Evolutionary conservation across 2,888 invertebrate genomes (phyloP), one percentile per base, ranked within the genome.

Genomic region (Neocrepidodera transversa): DNA sequence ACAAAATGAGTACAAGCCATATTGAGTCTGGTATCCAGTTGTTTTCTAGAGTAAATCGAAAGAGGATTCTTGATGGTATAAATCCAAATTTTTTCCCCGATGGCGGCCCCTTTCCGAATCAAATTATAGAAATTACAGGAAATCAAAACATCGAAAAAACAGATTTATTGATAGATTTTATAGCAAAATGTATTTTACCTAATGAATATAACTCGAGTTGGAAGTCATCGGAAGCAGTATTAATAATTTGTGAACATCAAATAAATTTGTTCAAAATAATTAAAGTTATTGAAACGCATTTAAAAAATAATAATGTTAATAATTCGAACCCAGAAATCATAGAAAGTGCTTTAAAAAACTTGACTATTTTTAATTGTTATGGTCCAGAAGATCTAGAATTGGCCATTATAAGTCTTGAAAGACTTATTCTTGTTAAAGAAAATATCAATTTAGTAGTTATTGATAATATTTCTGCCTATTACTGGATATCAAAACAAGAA

Each of bases 21-120:
- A 59, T 74, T 18, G 74, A 74, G 66, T 72, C 73, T n/a, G 74
- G 74, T 1, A 68, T 71, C 8, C 73, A 74, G 45, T 60, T 74
- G 17, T 72, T 74, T 53, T 68, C 70, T n/a, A 63, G 74, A 63
- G 58, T 74, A 13, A 67, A 64, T 10, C 60, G 55, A 11, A 64
- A 65, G 47, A 60, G 58, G 7, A 53, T 47, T 45, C 58, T 74
- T 45, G 60, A 60, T 26, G 68, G 67, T 6, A 67, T 75, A 23
- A 71, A 72, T 59, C 58, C 66, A 2, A 55, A 56, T 45, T 52
- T 73, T 18, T 73, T 75, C 50, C 68, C 66, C 1, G 51, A 69
- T 7, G 70, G 70, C 14, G 70, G 68, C 4, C 70, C 70, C 16
- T 51, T 55, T 17, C 59, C 62, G 1, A 72, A 72, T 49, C 64